phyloP scores from a whole-genome alignment of 64 coral and sea anemone genomes.

The Pocillopora damicornis region DNA sequence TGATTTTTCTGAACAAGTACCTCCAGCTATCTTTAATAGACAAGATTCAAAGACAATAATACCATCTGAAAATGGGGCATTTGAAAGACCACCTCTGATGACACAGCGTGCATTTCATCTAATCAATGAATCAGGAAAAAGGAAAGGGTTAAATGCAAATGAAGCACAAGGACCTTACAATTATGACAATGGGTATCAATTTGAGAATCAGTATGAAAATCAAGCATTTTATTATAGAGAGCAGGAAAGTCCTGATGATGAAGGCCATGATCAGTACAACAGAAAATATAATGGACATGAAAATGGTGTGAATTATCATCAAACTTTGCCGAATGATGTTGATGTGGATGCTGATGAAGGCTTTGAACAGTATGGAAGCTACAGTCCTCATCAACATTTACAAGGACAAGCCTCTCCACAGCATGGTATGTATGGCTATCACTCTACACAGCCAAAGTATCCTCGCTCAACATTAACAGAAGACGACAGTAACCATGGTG shows the following conservation, averaged over 20 bases:
- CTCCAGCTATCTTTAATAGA: slow-evolving; percentile 35
- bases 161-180: neutral
- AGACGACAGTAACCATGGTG: neutral
- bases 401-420: neutral
- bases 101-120: slow-evolving; percentile 41
- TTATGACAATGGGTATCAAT: slow-evolving; percentile 19
- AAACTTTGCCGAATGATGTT: slow-evolving; percentile 16
- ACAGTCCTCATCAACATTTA: neutral
- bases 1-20: slow-evolving; percentile 34
- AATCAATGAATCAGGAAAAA: slow-evolving; percentile 20
- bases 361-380: slow-evolving; percentile 2
- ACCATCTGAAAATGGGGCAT: slow-evolving; percentile 48
- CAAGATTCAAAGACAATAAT: slow-evolving; percentile 20
- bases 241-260: neutral
- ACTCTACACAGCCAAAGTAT: neutral
- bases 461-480: neutral
- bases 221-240: slow-evolving; percentile 11
- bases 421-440: neutral
- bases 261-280: neutral
- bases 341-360: slow-evolving; percentile 20
- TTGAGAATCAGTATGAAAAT: neutral
- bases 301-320: slow-evolving; percentile 17
- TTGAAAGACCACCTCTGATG: slow-evolving; percentile 54
- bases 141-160: neutral
- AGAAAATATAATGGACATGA: neutral